Evolutionary conservation across 2,797 vertebrate species (phyloP), one percentile per base, ranked within the genome.

Genomic region (Pterois miles): DNA sequence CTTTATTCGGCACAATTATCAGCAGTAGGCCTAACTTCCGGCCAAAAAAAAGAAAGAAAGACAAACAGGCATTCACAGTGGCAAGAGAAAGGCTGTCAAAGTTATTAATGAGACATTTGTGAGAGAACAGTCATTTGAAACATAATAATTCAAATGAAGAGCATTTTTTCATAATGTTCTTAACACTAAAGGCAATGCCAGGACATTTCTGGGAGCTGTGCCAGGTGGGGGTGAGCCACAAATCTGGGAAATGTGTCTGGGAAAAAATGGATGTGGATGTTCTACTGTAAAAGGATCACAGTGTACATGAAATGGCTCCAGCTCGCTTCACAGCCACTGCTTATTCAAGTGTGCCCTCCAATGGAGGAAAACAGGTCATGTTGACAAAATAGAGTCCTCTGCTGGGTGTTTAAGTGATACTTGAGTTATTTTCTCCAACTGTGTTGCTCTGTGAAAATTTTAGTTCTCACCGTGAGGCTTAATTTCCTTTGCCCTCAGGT

Each of bases 311-410:
- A 74, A 71, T 22, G 38, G 69, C 65, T 81, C 64, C 22, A 60
- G 65, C 66, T 86, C 63, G 46, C 38, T 74, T 79, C 53, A 40
- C 70, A 46, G 62, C 77, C 48, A 78, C 67, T 81, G 76, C 80
- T 91, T 93, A 85, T 90, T 88, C 85, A 91, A 91, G 87, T 88
- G 89, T 91, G 91, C 90, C 91, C 88, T 91, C 92, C 86, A 83
- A 85, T 91, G 89, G 91, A 88, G 72, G 81, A 89, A 87, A 84
- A 46, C 79, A 69, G 86, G 50, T 78, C 80, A 76, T 76, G 86
- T 83, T 86, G 70, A 85, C 70, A 79, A 81, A 90, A 83, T 5
- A 78, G 50, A 52, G 69, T 75, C 68, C 62, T 68, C 48, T 65
- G 65, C 70, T 36, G 54, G 64, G 65, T 65, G 73, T 66, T 78